Conservation (phyloP, 2,888 invertebrate genomes). For the Andrena chrysosceles region DNA sequence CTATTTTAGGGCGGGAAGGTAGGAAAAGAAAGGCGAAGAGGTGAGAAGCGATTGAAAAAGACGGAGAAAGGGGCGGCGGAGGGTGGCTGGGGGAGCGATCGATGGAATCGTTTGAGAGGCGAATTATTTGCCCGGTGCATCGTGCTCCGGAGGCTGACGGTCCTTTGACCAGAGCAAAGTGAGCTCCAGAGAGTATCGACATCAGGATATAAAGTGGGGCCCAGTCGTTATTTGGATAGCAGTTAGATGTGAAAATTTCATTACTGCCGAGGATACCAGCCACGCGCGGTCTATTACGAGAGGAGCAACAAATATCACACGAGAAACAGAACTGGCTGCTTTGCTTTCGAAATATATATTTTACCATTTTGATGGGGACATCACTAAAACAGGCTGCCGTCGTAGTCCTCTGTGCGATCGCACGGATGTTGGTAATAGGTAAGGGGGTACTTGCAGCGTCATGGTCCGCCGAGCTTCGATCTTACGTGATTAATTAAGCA, state of each 20-base stretch:
- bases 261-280: conserved; percentile 9
- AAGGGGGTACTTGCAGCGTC: conserved; percentile 12
- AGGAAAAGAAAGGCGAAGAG: conserved; percentile 22
- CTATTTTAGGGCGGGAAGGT: conserved; percentile 32
- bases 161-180: conserved; percentile 48
- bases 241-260: conserved; percentile 40
- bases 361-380: no score
- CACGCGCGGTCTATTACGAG: no score
- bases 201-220: conserved; percentile 49
- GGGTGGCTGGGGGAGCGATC: conserved; percentile 28
- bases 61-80: conserved; percentile 15
- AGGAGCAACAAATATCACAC: neutral
- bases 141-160: conserved; percentile 37
- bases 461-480: conserved; percentile 46
- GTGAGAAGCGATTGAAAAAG: conserved; percentile 41
- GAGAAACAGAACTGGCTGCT: no score
- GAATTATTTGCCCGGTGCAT: conserved; percentile 62
- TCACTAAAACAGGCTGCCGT: no score
- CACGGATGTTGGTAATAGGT: neutral
- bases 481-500: conserved; percentile 70
- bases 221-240: conserved; percentile 28
- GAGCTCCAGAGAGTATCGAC: conserved; percentile 34
- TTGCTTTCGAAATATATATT: no score
- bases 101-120: conserved; percentile 59
- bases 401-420: neutral